Percentiles rank a stretch among this genome's conserved stretches.
These are phyloP conservation scores for Plagodis dolabraria DNA, from an alignment of 2,888 invertebrate genomes.

Conservation along the genomic window DNA sequence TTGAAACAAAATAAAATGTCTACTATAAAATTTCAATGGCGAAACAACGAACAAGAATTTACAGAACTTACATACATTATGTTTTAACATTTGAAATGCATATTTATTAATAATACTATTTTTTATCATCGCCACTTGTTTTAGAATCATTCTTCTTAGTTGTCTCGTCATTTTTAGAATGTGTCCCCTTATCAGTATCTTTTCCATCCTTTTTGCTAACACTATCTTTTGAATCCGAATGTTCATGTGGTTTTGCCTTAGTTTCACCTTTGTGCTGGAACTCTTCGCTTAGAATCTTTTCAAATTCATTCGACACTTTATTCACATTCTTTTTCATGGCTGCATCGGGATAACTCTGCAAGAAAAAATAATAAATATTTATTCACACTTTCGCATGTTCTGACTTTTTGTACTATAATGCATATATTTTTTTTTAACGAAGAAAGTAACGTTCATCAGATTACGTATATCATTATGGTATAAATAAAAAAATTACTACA, in stretches of 20 bases:
- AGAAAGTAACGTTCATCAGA: too few species aligned
- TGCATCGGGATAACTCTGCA: constrained; percentile 73
- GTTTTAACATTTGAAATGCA: constrained; percentile 1
- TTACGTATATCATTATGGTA: too few species aligned
- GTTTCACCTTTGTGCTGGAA: constrained; percentile 69
- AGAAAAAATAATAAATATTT: constrained; percentile 13
- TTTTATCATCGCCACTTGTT: constrained; percentile 54
- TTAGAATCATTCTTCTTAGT: constrained; percentile 57
- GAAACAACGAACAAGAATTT: constrained; percentile 33
- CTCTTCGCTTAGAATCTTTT: constrained; percentile 73
- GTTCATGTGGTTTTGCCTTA: constrained; percentile 60
- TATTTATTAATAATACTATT: constrained; percentile 42
- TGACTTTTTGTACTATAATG: too few species aligned
- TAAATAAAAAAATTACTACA: not conserved
- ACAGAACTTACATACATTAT: constrained; percentile 8
- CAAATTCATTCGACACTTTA: constrained; percentile 76
- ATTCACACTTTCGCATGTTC: too few species aligned
- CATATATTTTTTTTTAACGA: too few species aligned
- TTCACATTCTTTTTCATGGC: constrained; percentile 75
- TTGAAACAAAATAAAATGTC: constrained; percentile 44
- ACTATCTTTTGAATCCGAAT: constrained; percentile 45
- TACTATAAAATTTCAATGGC: constrained; percentile 56
- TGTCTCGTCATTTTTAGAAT: constrained; percentile 55
- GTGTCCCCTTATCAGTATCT: constrained; percentile 50
- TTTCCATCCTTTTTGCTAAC: constrained; percentile 54